Evolutionary conservation across 2,113 vertebrate species (phyloP).

Genomic region (Amblyornis subalaris): DNA sequence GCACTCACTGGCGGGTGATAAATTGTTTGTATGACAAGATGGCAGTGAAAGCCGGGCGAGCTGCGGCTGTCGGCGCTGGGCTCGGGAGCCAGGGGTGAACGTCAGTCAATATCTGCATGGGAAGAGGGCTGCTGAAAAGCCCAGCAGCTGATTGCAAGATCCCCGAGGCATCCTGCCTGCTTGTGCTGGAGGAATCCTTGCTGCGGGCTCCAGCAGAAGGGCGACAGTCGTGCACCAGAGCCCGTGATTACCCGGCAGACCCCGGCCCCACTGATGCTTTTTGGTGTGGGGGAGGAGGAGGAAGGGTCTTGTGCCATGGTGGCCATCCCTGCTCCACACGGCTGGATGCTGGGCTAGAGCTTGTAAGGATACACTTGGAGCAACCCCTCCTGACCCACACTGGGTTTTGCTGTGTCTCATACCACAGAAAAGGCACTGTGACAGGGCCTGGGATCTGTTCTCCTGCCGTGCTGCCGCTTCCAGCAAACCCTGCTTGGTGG

Average conservation of each 20-base stretch:
- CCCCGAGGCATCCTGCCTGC: not conserved
- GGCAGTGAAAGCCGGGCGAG: not conserved
- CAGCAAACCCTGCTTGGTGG: not conserved
- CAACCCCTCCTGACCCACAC: not conserved
- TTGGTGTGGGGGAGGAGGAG: not conserved
- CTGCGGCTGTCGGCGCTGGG: not conserved
- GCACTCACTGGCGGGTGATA: not conserved
- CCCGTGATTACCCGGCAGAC: accelerated
- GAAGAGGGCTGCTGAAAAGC: not conserved
- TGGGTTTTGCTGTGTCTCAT: not conserved
- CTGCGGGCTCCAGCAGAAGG: not conserved
- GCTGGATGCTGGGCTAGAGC: not conserved
- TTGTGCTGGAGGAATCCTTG: accelerated
- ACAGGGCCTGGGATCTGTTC: not conserved
- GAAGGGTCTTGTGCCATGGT: accelerated
- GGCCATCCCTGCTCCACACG: not conserved
- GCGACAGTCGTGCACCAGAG: not conserved
- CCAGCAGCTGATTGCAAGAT: not conserved
- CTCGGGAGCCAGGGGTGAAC: not conserved
- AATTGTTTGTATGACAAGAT: constrained; percentile 40
- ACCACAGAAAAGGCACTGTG: not conserved
- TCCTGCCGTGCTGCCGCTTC: not conserved
- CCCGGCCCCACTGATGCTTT: accelerated
- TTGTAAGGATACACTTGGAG: not conserved
- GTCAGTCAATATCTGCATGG: not conserved